Percentiles rank a stretch among this genome's conserved stretches.
phyloP scores from a whole-genome alignment of 2,113 vertebrate genomes.

The Theristicus caerulescens region DNA sequence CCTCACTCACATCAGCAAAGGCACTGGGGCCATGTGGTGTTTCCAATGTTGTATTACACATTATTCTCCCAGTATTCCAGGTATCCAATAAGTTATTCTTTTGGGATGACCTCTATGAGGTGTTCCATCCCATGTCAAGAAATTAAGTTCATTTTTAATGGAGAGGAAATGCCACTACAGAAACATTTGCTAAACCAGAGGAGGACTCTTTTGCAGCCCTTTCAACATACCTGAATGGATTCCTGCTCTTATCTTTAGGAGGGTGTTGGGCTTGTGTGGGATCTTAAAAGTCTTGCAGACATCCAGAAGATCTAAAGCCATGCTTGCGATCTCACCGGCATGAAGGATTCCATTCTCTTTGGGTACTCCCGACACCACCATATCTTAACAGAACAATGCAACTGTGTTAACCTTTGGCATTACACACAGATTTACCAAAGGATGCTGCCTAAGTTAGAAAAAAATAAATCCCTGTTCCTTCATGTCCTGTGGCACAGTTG shows the following conservation, averaged over 20 bases:
- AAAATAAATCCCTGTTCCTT: background rate
- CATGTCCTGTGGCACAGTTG: background rate
- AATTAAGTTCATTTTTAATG: background rate
- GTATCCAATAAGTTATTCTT: background rate
- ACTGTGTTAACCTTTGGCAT: background rate
- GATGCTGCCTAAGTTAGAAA: background rate
- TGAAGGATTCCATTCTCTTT: slow-evolving; percentile 81
- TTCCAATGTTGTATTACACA: background rate
- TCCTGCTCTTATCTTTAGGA: slow-evolving; percentile 82
- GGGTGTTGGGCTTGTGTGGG: slow-evolving; percentile 80
- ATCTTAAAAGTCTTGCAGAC: slow-evolving; percentile 83
- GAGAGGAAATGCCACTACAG: background rate
- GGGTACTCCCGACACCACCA: slow-evolving; percentile 85
- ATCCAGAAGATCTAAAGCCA: slow-evolving; percentile 82
- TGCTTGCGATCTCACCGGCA: slow-evolving; percentile 79
- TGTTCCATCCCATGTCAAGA: background rate
- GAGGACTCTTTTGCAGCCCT: background rate
- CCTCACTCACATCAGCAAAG: background rate
- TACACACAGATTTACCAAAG: background rate
- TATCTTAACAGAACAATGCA: slow-evolving; percentile 73
- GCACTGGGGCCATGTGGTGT: background rate
- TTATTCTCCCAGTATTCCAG: background rate
- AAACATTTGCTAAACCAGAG: background rate
- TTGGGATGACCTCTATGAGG: background rate
- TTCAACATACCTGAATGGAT: slow-evolving; percentile 78